Base-by-base conservation (phyloP, 2,888 invertebrate genomes). In the Chirona hameri region DNA sequence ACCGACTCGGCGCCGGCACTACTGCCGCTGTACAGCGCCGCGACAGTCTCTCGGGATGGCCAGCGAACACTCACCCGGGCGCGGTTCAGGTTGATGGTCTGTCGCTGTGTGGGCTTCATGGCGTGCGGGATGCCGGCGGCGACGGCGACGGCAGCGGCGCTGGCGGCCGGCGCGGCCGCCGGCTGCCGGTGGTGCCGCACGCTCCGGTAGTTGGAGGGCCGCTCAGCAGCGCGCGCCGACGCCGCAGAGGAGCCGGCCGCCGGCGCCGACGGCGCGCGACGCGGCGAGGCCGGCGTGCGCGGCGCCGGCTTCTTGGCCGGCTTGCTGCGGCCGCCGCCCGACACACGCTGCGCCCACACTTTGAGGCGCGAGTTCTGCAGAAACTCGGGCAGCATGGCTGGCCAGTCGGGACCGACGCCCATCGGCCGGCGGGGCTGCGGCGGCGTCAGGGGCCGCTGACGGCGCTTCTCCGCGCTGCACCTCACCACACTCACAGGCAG, bases 221-320 rank as follows among this genome's bases (percentile, higher is more conserved):
- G 39, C 24, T 76, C 76, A 10, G 76, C 46, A 9, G n/a, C 65
- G 65, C 27, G 65, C 72, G 72, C 72, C 72, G 72, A 15, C 31
- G 72, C 31, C 72, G 72, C 29, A 31, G 72, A 14, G 10, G 72
- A 27, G 65, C 65, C 65, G 18, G 72, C 14, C 76, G 76, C 39
- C 39, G 76, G 76, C 76, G 76, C 39, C 76, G 76, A 76, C 76
- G 76, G 24, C 39, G 10, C 76, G 39, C 76, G 76, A 1, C 76
- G 76, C 76, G 76, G 76, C 21, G 76, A 76, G 76, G 76, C 76
- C 39, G 76, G 76, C 24, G 76, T 76, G 39, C 76, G 76, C 76
- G 76, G 76, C 46, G 76, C 27, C 76, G 76, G 21, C 39, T 46
- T 76, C 39, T 46, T 39, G 39, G 39, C 76, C 76, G 76, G 76